Evolutionary conservation across 2,888 invertebrate genomes (phyloP).

Genomic region (Lasius fuliginosus): DNA sequence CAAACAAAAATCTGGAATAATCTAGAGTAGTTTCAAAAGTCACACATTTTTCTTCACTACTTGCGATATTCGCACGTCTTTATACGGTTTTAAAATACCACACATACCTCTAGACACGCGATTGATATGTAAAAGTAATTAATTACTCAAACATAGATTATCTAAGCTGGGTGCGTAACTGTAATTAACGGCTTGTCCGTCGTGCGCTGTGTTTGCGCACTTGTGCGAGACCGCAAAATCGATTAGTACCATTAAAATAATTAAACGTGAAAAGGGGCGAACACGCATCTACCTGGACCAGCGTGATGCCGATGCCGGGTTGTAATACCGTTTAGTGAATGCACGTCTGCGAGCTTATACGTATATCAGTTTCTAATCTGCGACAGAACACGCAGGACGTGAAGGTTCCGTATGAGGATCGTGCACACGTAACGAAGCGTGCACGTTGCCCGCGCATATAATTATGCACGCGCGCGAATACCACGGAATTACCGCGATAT

Average conservation of each 20-base stretch:
- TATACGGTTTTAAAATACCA: neutral
- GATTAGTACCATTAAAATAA: conserved; percentile 51
- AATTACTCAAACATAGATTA: conserved; percentile 39
- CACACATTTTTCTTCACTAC: neutral
- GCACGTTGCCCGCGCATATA: conserved; percentile 34
- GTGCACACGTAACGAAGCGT: conserved; percentile 41
- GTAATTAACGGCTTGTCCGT: conserved; percentile 41
- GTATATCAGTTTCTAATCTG: conserved; percentile 56
- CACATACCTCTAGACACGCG: conserved; percentile 6
- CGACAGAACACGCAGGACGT: conserved; percentile 42
- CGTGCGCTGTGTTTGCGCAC: conserved; percentile 29
- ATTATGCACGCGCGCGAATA: conserved; percentile 39
- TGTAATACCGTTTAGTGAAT: conserved; percentile 53
- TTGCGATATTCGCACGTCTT: neutral
- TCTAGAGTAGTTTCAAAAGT: neutral
- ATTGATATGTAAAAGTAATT: conserved; percentile 36
- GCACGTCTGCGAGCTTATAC: conserved; percentile 30
- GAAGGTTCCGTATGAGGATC: conserved; percentile 30
- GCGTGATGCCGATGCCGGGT: conserved; percentile 35
- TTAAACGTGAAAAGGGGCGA: conserved; percentile 36
- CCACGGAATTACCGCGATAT: conserved; percentile 32
- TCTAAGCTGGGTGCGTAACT: conserved; percentile 39
- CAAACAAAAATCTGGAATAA: neutral
- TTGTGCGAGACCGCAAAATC: conserved; percentile 43
- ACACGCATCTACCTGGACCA: conserved; percentile 36